Conservation (phyloP, 2,888 invertebrate species). For the Xanthorhoe designata region DNA sequence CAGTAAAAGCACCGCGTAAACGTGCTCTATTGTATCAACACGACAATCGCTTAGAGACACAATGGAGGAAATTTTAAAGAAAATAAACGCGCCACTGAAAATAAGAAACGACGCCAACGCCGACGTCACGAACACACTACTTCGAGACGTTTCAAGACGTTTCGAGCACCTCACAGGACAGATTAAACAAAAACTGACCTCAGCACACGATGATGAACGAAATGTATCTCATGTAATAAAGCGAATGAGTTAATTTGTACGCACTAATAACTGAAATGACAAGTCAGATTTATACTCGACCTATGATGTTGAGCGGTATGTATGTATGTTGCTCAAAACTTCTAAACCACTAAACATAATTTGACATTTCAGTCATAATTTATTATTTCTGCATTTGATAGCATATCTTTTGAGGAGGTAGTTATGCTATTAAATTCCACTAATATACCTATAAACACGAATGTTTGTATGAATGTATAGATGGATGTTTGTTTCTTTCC, state of each 20-base stretch:
- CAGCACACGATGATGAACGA: slow-evolving; percentile 28
- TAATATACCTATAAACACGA: too few relatives aligned
- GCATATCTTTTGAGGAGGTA: too few relatives aligned
- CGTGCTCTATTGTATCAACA: slow-evolving; percentile 46
- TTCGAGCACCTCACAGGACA: slow-evolving; percentile 29
- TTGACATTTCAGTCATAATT: too few relatives aligned
- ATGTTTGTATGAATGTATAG: too few relatives aligned
- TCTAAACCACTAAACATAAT: too few relatives aligned
- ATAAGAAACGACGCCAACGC: slow-evolving; percentile 54
- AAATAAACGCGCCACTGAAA: slow-evolving; percentile 59
- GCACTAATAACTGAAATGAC: too few relatives aligned
- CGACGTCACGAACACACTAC: slow-evolving; percentile 57
- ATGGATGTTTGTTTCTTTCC: too few relatives aligned
- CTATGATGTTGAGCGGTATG: too few relatives aligned
- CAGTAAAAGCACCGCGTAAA: slow-evolving; percentile 30
- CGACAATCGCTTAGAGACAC: slow-evolving; percentile 52
- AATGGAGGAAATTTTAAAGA: slow-evolving; percentile 59
- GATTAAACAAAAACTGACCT: slow-evolving; percentile 35
- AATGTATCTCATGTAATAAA: slow-evolving; percentile 19
- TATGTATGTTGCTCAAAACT: too few relatives aligned
- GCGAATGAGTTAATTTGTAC: not conserved
- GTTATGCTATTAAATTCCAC: too few relatives aligned
- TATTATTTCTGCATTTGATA: too few relatives aligned
- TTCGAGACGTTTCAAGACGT: slow-evolving; percentile 47
- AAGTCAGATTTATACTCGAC: too few relatives aligned